Percentiles rank a stretch among this genome's conserved stretches.
Conservation (phyloP, 53 echinoderm and acorn worm species). For the Patiria pectinifera region DNA sequence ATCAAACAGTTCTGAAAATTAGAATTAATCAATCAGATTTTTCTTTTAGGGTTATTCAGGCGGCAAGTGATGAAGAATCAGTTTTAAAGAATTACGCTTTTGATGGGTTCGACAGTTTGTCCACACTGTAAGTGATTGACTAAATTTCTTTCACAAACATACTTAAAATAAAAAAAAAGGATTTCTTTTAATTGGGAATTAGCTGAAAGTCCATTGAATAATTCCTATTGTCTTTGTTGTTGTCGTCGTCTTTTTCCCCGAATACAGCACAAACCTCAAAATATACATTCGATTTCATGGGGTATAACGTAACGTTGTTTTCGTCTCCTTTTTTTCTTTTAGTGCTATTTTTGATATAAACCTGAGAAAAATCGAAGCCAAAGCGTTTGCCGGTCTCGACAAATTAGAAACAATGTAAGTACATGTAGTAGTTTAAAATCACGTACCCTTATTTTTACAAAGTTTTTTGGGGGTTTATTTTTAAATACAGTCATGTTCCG, state of each 20-base stretch:
- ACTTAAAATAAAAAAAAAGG: too few species aligned
- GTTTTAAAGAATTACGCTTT: neutral
- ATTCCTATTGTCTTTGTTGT: too few species aligned
- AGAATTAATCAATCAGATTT: neutral
- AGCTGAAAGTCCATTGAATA: too few species aligned
- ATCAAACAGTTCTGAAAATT: neutral
- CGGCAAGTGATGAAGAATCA: neutral
- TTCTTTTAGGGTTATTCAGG: neutral
- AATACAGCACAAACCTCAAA: too few species aligned
- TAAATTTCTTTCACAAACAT: neutral
- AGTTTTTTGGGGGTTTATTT: neutral
- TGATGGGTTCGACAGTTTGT: neutral
- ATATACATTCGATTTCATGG: too few species aligned
- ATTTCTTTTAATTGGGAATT: too few species aligned
- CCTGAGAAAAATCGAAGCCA: slow-evolving; percentile 6
- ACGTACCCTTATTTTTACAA: too few species aligned
- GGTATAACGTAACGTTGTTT: too few species aligned
- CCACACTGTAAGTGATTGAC: neutral
- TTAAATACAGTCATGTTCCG: neutral
- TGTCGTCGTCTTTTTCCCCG: too few species aligned
- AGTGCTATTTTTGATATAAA: slow-evolving; percentile 34
- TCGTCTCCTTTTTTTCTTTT: neutral
- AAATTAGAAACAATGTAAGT: slow-evolving; percentile 33
- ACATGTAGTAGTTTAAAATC: neutral
- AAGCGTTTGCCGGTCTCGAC: slow-evolving; percentile 35